phyloP scores from a whole-genome alignment of 2,797 vertebrate species.

The Hozukius guyotensis region DNA sequence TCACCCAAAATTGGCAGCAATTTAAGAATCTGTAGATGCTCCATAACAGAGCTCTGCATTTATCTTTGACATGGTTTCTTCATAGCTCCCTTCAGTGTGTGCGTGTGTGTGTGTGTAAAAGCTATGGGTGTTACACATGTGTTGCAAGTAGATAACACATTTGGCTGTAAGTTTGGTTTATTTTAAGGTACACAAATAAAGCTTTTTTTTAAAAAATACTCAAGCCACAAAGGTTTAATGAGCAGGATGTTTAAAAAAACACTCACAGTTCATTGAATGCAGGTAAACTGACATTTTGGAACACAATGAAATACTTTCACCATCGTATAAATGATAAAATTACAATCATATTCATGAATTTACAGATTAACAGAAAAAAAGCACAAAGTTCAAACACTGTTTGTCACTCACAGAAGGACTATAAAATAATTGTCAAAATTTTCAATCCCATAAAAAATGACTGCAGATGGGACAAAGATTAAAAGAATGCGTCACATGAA shows the following conservation, averaged over 20 bases:
- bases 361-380: neutral
- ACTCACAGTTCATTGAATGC: neutral
- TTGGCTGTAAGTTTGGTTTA: conserved; percentile 3
- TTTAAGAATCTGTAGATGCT: conserved; percentile 18
- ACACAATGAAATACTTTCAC: neutral
- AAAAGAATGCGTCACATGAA: neutral
- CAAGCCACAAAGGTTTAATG: neutral
- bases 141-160: conserved; percentile 73
- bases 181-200: neutral
- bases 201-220: neutral
- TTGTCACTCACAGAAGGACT: neutral
- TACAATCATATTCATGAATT: neutral
- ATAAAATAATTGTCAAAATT: neutral
- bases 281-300: neutral
- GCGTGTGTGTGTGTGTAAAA: conserved; percentile 14
- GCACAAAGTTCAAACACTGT: neutral
- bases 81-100: neutral
- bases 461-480: neutral
- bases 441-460: neutral
- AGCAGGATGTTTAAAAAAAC: neutral
- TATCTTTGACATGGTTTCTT: conserved; percentile 32
- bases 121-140: conserved; percentile 51
- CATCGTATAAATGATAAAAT: neutral
- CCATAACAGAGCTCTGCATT: conserved; percentile 61
- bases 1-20: conserved; percentile 75